Evolutionary conservation across 2,888 invertebrate species (phyloP).

Genomic region (Hymenopus coronatus): DNA sequence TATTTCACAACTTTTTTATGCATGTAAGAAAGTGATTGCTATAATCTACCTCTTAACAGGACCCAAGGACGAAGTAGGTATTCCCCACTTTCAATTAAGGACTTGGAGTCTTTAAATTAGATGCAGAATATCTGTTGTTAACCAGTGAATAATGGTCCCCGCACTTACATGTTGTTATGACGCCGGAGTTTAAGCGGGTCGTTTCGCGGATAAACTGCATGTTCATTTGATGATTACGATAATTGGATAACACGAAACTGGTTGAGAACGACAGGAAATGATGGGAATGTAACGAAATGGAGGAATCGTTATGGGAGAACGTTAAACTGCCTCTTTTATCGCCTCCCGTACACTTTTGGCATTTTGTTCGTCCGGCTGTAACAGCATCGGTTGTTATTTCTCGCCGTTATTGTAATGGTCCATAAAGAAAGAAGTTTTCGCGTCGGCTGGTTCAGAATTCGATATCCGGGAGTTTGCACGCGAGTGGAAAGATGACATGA

Average conservation of each 20-base stretch:
- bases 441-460: background rate
- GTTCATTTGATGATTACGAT: background rate
- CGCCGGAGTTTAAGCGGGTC: background rate
- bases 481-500: background rate
- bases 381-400: background rate
- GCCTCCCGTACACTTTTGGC: background rate
- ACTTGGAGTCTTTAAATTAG: background rate
- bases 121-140: background rate
- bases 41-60: background rate
- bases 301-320: background rate
- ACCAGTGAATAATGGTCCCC: background rate
- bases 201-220: background rate
- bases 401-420: background rate
- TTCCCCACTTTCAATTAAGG: background rate
- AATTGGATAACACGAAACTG: background rate
- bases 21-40: background rate
- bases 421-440: background rate
- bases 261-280: background rate
- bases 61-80: background rate
- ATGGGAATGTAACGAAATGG: background rate
- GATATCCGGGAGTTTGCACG: background rate
- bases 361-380: background rate
- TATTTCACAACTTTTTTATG: too few relatives aligned
- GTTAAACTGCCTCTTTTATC: background rate
- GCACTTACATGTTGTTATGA: background rate